Evolutionary conservation across 2,888 invertebrate genomes (phyloP), one percentile per base, ranked within the genome.

Genomic region (Plusia festucae): DNA sequence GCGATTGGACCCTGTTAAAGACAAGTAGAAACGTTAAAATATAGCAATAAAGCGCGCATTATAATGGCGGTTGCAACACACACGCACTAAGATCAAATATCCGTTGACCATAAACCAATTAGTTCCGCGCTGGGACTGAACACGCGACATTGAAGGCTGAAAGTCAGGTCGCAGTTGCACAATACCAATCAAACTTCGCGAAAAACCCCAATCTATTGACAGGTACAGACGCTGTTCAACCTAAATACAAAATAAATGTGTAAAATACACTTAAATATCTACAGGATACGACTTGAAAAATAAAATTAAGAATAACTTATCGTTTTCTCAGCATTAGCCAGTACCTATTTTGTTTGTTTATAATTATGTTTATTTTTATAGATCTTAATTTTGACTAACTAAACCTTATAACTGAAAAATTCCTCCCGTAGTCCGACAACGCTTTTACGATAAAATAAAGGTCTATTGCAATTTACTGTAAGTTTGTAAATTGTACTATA

Each of bases 1-100:
- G 95, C 94, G 4, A 95, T 90, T 5, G 93, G 91, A 44, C 90
- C 89, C 96, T 96, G 84, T 24, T 90, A 93, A 13, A 49, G 20
- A 20, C 46, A 18, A 20, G n/a, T n/a, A n/a, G n/a, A n/a, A n/a
- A 15, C 5, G n/a, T 40, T 40, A 40, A 5, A 15, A n/a, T 40
- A 40, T 15, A 6, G 4, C n/a, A n/a, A n/a, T 40, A 40, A 40
- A 40, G 40, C 1, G 40, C 13, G 4, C 40, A 40, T 15, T 40
- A n/a, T 40, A n/a, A 16, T 49, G 18, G 20, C 16, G 11, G 46
- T 49, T 49, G 20, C 46, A 18, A 49, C 18, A 49, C 18, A 49
- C 46, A 49, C 46, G 18, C 20, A 9, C 18, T 20, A 11, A 49
- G 46, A 49, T 20, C 16, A 49, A 49, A 20, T 49, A 20, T 49